Evolutionary conservation across 1,140 invertebrate genomes (phyloP).

Genomic region (Ostrea edulis): DNA sequence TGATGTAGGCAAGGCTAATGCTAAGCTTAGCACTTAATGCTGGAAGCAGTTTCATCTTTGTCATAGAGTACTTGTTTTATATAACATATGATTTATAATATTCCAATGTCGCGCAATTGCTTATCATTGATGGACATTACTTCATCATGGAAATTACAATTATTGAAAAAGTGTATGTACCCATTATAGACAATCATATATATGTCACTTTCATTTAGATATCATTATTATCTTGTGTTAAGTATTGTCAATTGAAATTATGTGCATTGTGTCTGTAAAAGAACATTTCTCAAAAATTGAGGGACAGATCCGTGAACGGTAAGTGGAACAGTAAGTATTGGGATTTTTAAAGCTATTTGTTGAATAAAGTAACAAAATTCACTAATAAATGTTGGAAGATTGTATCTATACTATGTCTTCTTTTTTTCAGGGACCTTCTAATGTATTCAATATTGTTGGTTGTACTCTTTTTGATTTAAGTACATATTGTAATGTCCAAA

Average conservation of each 20-base stretch:
- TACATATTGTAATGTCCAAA: background rate
- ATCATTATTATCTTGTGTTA: background rate
- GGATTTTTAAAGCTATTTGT: background rate
- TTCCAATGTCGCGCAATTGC: background rate
- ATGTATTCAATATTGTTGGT: background rate
- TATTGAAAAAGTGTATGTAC: background rate
- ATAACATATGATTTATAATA: background rate
- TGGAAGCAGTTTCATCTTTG: background rate
- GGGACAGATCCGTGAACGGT: background rate
- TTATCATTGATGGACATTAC: background rate
- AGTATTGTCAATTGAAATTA: background rate
- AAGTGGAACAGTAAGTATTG: background rate
- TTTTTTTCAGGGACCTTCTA: background rate
- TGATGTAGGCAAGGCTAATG: background rate
- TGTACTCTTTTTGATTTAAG: background rate
- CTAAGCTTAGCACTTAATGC: background rate
- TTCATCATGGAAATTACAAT: background rate
- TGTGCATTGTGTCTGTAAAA: constrained; percentile 10
- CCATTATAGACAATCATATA: background rate
- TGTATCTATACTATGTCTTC: background rate
- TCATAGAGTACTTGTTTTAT: background rate
- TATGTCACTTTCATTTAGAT: background rate
- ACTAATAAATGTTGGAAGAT: background rate
- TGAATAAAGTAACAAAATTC: background rate
- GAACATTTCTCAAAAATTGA: background rate